Evolutionary conservation across 2,888 invertebrate genomes (phyloP).

Genomic region (Bursaphelenchus okinawaensis): DNA sequence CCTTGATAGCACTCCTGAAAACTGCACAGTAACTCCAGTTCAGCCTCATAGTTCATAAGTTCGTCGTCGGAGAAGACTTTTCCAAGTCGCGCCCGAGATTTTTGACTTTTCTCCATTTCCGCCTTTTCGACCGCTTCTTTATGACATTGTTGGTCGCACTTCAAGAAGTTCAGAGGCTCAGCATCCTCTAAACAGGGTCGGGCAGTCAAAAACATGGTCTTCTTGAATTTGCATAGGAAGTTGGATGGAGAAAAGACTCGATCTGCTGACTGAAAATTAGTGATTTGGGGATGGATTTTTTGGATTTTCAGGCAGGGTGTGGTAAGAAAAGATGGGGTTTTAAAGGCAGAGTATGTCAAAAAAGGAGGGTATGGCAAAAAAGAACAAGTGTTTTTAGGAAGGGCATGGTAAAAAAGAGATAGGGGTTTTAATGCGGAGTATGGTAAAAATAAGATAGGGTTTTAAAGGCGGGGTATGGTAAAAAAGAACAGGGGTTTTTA

Average conservation of each 20-base stretch:
- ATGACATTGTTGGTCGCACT: slow-evolving; percentile 54
- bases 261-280: slow-evolving; percentile 46
- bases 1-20: slow-evolving; percentile 51
- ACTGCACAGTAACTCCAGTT: slow-evolving; percentile 43
- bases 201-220: slow-evolving; percentile 34
- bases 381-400: too few species aligned
- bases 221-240: slow-evolving; percentile 52
- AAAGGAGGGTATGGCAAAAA: too few species aligned
- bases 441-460: too few species aligned
- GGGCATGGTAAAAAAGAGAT: too few species aligned
- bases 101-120: slow-evolving; percentile 1
- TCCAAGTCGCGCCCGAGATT: slow-evolving; percentile 19
- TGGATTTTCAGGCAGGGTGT: not conserved
- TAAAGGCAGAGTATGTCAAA: too few species aligned
- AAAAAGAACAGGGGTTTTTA: too few species aligned
- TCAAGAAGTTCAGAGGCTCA: slow-evolving; percentile 53
- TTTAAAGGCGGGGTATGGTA: too few species aligned
- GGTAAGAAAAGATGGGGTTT: too few species aligned
- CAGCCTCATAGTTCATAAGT: slow-evolving; percentile 43
- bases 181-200: slow-evolving; percentile 46
- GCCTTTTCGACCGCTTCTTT: slow-evolving; percentile 16
- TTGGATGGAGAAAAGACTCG: slow-evolving; percentile 54
- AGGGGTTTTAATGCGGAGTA: too few species aligned
- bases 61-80: slow-evolving; percentile 38
- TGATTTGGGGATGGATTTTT: slow-evolving; percentile 1